A percentile compares a stretch with the other conserved stretches of the same genome.
phyloP scores from a whole-genome alignment of 2,888 invertebrate genomes.

The Meghimatium bilineatum region DNA sequence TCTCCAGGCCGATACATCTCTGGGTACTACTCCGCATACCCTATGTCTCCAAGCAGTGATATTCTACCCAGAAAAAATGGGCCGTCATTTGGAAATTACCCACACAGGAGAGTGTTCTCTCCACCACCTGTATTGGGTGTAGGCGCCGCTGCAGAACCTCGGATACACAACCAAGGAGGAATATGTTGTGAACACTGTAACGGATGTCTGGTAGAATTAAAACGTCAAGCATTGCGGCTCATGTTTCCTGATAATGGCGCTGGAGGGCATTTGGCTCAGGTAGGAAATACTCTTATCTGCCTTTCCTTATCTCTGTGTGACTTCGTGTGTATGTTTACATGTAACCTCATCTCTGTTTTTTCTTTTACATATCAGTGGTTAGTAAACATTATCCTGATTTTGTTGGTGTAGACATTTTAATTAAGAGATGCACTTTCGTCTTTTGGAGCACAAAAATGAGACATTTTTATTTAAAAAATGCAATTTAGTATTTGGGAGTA shows the following conservation, averaged over 20 bases:
- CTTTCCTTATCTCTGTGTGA: not conserved
- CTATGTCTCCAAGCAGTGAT: slow-evolving; percentile 50
- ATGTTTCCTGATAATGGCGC: slow-evolving; percentile 64
- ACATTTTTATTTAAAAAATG: too few species aligned
- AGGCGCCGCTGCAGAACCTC: slow-evolving; percentile 40
- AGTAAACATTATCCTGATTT: too few species aligned
- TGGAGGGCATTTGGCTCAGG: slow-evolving; percentile 48
- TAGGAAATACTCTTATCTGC: not conserved
- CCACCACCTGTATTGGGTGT: slow-evolving; percentile 42
- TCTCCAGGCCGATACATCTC: slow-evolving; percentile 44
- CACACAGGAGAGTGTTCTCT: slow-evolving; percentile 38
- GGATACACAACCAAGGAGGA: slow-evolving; percentile 56
- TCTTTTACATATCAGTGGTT: too few species aligned
- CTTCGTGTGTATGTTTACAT: not conserved
- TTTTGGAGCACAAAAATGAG: too few species aligned
- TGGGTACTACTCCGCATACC: slow-evolving; percentile 47
- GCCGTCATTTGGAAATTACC: slow-evolving; percentile 5
- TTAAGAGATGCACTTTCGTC: too few species aligned
- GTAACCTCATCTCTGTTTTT: too few species aligned
- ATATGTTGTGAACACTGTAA: slow-evolving; percentile 71
- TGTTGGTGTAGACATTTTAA: too few species aligned
- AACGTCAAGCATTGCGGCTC: slow-evolving; percentile 66
- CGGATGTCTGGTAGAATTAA: slow-evolving; percentile 68
- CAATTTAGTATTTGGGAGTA: too few species aligned
- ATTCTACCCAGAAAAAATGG: slow-evolving; percentile 39